Percentiles rank a stretch among this genome's conserved stretches.
phyloP scores from a whole-genome alignment of 2,888 invertebrate genomes.

The Agonum fuliginosum region DNA sequence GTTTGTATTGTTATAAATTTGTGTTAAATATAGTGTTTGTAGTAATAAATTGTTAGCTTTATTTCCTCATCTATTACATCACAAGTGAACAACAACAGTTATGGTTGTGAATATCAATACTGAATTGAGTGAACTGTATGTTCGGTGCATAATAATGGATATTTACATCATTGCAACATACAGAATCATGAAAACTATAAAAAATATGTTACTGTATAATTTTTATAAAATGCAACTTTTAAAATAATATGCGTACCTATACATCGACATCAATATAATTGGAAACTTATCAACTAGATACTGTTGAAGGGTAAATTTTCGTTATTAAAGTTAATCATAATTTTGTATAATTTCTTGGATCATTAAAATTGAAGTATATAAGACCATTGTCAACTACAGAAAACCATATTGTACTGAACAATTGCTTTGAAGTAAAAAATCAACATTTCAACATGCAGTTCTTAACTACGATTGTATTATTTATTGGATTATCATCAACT shows the following conservation, averaged over 20 bases:
- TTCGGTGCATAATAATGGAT: constrained; percentile 21
- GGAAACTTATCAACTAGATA: constrained; percentile 1
- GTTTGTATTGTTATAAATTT: no score
- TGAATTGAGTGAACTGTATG: background rate
- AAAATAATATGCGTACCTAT: background rate
- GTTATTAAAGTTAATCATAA: constrained; percentile 3
- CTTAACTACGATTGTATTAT: background rate
- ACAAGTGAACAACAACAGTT: constrained; percentile 20
- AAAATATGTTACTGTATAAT: background rate
- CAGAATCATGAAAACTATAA: background rate
- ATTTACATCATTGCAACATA: background rate
- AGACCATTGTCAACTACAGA: background rate
- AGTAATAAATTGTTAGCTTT: background rate
- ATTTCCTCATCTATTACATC: constrained; percentile 26
- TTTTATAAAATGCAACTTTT: background rate
- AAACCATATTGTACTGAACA: background rate
- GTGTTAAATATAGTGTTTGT: background rate
- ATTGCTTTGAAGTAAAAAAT: background rate
- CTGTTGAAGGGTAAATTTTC: constrained; percentile 11
- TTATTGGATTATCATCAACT: background rate
- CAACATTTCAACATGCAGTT: background rate
- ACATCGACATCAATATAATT: background rate
- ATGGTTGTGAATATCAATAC: constrained; percentile 4
- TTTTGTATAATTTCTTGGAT: constrained; percentile 13
- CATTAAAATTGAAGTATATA: constrained; percentile 24